Evolutionary conservation across 2,113 vertebrate genomes (phyloP).

Genomic region (Cryptomyrus ogoouensis): DNA sequence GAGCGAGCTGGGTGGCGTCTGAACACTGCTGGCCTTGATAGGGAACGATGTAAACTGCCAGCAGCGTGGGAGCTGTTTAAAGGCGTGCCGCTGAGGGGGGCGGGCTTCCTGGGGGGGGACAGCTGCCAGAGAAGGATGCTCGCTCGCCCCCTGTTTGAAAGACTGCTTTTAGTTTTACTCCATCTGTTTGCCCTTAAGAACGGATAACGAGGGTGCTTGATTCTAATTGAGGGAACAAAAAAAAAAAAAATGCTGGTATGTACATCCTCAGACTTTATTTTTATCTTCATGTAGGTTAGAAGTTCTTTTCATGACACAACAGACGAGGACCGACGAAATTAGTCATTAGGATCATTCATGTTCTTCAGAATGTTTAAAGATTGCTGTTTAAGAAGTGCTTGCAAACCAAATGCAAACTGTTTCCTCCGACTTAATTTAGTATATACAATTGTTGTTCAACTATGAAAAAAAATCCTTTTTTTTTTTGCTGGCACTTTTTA

Average conservation of each 20-base stretch:
- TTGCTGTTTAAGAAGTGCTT: background rate
- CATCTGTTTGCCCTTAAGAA: conserved; percentile 18
- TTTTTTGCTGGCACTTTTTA: background rate
- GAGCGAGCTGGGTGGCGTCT: conserved; percentile 44
- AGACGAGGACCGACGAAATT: background rate
- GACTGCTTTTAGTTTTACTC: conserved; percentile 33
- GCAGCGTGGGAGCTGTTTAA: conserved; percentile 7
- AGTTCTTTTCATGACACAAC: background rate
- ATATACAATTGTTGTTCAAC: background rate
- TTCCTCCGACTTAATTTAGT: background rate
- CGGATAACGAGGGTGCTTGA: background rate
- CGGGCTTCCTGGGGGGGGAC: background rate
- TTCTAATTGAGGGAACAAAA: background rate
- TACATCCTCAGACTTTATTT: background rate
- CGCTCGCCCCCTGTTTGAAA: conserved; percentile 29
- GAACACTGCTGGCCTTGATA: conserved; percentile 54
- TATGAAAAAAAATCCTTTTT: background rate
- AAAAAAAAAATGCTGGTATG: background rate
- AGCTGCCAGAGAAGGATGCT: background rate
- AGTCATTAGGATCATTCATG: background rate
- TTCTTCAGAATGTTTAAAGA: background rate
- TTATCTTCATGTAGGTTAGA: background rate
- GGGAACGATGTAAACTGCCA: background rate
- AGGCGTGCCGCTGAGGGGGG: conserved; percentile 23
- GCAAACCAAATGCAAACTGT: background rate